Evolutionary conservation across 1,140 invertebrate species (phyloP).

Genomic region (Drosophila repletoides): DNA sequence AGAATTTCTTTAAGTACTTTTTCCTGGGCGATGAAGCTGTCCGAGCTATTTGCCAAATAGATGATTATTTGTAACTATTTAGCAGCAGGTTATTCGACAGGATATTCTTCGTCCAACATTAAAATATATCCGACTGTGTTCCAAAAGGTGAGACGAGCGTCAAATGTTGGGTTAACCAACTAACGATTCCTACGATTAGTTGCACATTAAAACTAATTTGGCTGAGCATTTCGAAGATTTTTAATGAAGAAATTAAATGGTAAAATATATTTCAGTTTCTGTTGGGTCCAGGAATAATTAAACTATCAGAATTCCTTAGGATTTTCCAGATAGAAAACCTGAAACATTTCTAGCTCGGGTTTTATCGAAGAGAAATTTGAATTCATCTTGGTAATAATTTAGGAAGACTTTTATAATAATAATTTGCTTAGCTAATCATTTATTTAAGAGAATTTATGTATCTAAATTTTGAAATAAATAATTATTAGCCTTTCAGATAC

Average conservation of each 20-base stretch:
- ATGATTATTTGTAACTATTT: slow-evolving; percentile 73
- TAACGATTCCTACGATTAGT: slow-evolving; percentile 43
- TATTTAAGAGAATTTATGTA: too few relatives aligned
- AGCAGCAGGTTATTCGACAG: slow-evolving; percentile 55
- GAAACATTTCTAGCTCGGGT: too few relatives aligned
- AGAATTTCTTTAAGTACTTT: not conserved
- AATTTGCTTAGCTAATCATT: too few relatives aligned
- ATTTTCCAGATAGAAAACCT: too few relatives aligned
- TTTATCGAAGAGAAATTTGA: too few relatives aligned
- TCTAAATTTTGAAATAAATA: too few relatives aligned
- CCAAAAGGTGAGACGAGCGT: slow-evolving; percentile 52
- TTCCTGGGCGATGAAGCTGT: slow-evolving; percentile 17
- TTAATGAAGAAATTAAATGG: not conserved
- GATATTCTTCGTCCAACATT: not conserved
- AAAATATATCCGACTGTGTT: not conserved
- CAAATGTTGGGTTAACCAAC: slow-evolving; percentile 68
- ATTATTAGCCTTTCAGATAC: too few relatives aligned
- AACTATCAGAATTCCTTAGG: too few relatives aligned
- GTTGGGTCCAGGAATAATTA: not conserved
- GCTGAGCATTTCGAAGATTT: not conserved
- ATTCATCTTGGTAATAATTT: too few relatives aligned
- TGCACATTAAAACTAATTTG: slow-evolving; percentile 31
- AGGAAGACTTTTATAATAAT: too few relatives aligned
- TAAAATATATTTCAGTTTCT: not conserved
- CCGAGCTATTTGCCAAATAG: slow-evolving; percentile 67